Evolutionary conservation across 2,113 vertebrate species (phyloP).

Genomic region (Poeciliopsis occidentalis): DNA sequence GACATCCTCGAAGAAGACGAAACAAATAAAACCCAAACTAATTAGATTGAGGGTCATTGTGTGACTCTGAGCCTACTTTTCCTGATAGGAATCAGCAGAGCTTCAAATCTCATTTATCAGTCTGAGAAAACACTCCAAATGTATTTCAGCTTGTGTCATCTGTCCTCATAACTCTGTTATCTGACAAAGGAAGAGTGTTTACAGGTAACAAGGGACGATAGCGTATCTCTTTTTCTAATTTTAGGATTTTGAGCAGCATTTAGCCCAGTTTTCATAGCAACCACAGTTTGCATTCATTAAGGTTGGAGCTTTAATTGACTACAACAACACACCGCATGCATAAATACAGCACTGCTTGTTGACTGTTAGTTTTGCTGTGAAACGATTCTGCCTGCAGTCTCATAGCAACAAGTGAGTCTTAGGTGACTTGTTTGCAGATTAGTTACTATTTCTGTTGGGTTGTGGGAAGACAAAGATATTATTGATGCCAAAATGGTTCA

Average conservation of each 20-base stretch:
- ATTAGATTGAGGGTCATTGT: slow-evolving; percentile 14
- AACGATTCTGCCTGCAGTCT: neutral
- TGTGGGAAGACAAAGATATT: slow-evolving; percentile 19
- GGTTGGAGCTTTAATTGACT: slow-evolving; percentile 10
- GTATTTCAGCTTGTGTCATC: slow-evolving; percentile 9
- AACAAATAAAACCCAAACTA: neutral
- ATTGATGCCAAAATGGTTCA: slow-evolving; percentile 24
- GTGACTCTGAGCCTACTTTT: slow-evolving; percentile 25
- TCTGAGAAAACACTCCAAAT: slow-evolving; percentile 32
- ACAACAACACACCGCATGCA: neutral
- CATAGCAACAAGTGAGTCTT: slow-evolving; percentile 54
- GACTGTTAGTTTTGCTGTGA: slow-evolving; percentile 10
- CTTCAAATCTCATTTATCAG: slow-evolving; percentile 32
- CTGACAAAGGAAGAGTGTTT: slow-evolving; percentile 2
- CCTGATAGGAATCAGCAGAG: slow-evolving; percentile 33
- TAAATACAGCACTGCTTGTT: neutral
- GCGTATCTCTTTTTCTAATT: slow-evolving; percentile 45
- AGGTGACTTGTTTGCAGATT: slow-evolving; percentile 33
- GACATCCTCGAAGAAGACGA: neutral
- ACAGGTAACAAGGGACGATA: slow-evolving; percentile 29
- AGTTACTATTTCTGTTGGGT: slow-evolving; percentile 39
- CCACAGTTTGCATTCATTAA: slow-evolving; percentile 27
- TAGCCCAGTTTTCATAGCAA: slow-evolving; percentile 51
- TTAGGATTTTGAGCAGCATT: slow-evolving; percentile 51
- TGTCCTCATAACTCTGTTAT: slow-evolving; percentile 27